Base-by-base conservation (phyloP, 2,888 invertebrate genomes). In the Drosophila suboccidentalis region DNA sequence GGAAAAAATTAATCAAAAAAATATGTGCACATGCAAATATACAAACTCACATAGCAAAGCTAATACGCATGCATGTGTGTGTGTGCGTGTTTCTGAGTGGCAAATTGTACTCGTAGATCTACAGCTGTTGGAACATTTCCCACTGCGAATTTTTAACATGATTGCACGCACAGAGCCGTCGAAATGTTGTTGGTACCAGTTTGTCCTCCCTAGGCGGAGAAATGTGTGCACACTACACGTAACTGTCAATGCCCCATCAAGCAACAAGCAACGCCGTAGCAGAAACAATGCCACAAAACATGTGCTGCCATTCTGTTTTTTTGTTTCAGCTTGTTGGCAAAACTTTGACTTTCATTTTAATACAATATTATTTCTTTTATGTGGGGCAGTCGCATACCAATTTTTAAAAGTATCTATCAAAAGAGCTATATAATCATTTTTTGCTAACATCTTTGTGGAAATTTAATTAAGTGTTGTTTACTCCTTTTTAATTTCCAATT, bases 51-150 rank as follows among this genome's bases (percentile, higher is more conserved):
- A 61, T 4, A 41, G 62, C 36, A 32, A 13, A 53, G 57, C 65
- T 65, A 60, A 58, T 57, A 64, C 36, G 51, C 57, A 29, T 51
- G 36, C 36, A 53, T 19, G 17, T 53, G 13, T 32, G 32, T 38
- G 62, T 15, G 13, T 41, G n/a, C 47, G 67, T 9, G 46, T 49
- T 38, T 59, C 32, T 58, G 39, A 58, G 36, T 43, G 61, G 34
- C 38, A 66, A 78, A 84, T 62, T 58, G 57, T 57, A 51, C 46
- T 65, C 29, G 41, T 49, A 67, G 65, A 67, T 75, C 60, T 69
- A 78, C 84, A 87, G 80, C 82, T 80, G 87, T 68, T 80, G 85
- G 71, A 72, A 87, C 75, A 87, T 75, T 70, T 80, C 71, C 82
- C 87, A 66, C 39, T 63, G 75, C 71, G 75, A 67, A 82, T 78